These are phyloP conservation scores for Phocides pigmalion DNA, from an alignment of 1,140 invertebrate species.

Conservation along the genomic window DNA sequence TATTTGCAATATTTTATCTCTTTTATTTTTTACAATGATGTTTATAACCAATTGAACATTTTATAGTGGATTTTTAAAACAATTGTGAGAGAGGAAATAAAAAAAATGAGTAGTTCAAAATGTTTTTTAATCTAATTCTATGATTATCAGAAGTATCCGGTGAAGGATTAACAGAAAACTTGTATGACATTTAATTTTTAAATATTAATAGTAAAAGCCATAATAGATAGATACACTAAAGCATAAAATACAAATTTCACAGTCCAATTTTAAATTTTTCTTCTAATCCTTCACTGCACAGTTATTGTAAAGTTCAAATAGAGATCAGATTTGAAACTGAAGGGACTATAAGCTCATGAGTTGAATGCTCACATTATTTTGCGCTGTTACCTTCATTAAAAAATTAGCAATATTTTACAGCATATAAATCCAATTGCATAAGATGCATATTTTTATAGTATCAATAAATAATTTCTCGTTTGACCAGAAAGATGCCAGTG, in stretches of 20 bases:
- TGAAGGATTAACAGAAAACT: conserved; percentile 62
- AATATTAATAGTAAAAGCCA: conserved; percentile 15
- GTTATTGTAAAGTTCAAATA: conserved; percentile 68
- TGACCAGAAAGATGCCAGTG: conserved; percentile 77
- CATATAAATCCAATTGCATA: conserved; percentile 62
- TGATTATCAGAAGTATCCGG: conserved; percentile 60
- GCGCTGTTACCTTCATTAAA: conserved; percentile 39
- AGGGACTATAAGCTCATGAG: conserved; percentile 66
- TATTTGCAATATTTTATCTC: conserved; percentile 56
- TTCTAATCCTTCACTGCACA: conserved; percentile 56
- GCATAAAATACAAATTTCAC: conserved; percentile 39
- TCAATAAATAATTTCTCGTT: conserved; percentile 69
- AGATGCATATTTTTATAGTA: conserved; percentile 67
- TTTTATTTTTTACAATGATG: conserved; percentile 44
- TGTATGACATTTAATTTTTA: conserved; percentile 5
- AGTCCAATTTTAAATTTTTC: conserved; percentile 25
- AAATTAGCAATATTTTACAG: conserved; percentile 52
- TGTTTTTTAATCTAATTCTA: conserved; percentile 76
- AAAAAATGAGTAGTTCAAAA: conserved; percentile 58
- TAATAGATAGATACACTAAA: conserved; percentile 30
- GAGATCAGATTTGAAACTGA: conserved; percentile 74
- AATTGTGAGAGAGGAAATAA: conserved; percentile 44
- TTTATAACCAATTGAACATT: conserved; percentile 33
- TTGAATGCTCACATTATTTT: conserved; percentile 37
- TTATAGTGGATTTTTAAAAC: conserved; percentile 39